Base-by-base conservation (phyloP, 2,113 vertebrate species). In the Pogona vitticeps region DNA sequence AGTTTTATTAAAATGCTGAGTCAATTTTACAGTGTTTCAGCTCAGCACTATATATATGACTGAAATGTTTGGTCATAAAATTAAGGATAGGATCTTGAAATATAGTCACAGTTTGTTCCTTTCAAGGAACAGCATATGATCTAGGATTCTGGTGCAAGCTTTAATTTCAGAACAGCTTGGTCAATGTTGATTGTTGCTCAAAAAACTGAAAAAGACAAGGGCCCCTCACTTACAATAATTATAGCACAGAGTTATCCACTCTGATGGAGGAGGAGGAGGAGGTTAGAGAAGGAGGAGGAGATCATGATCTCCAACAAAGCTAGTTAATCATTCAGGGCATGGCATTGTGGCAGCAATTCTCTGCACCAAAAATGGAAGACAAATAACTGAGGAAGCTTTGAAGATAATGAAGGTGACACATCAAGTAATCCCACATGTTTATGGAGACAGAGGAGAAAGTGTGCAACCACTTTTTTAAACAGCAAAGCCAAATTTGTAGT, bases 61-160 rank as follows among this genome's bases (percentile, higher is more conserved):
- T 93, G 90, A 91, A 89, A 81, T 86, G 89, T 73, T 73, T 81
- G 88, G 80, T 78, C 76, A 83, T 81, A 90, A 87, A 92, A 88
- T 91, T 93, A 93, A 91, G 17, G 38, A 88, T 68, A 77, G 86
- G 82, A 84, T 86, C 82, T 70, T 36, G 63, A 82, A 87, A 82
- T 67, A 82, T 23, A 82, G 23, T 87, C 59, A 28, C 6, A 15
- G 40, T 76, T 82, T 87, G 59, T 76, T 58, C 70, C 15, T 46
- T 67, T 87, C 40, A 65, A 40, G 65, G 70, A 76, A 75, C 79
- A 75, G 40, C 38, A 75, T 73, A 26, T 80, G 70, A 73, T 28
- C 38, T 88, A 38, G 46, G 82, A 46, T 63, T 86, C 82, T 89
- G 0, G 82, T 82, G 91, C 86, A 87, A 46, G 87, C 75, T 92